These are phyloP conservation scores for Melitaea athalia DNA, from an alignment of 2,888 invertebrate species.

Conservation along the genomic window DNA sequence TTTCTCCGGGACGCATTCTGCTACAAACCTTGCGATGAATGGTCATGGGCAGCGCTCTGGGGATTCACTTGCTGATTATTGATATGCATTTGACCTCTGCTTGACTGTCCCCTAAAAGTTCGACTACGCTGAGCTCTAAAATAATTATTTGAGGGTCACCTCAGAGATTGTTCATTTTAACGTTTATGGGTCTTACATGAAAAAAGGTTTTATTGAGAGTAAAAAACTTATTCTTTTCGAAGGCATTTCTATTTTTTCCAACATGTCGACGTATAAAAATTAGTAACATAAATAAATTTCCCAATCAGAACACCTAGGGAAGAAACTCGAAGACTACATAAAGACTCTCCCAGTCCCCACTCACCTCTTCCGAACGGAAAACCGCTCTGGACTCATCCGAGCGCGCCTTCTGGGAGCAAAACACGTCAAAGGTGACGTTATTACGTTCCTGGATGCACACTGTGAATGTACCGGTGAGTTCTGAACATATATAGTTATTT, in stretches of 20 bases:
- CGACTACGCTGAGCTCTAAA: too few species aligned
- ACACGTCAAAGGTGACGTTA: conserved; percentile 94
- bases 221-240: too few species aligned
- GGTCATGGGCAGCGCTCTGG: too few species aligned
- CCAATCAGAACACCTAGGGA: conserved; percentile 90
- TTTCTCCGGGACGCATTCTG: too few species aligned
- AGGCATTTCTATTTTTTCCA: background rate
- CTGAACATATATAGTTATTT: background rate
- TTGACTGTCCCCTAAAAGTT: too few species aligned
- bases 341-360: conserved; percentile 92
- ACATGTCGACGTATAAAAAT: background rate
- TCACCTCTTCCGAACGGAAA: conserved; percentile 93
- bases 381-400: conserved; percentile 97
- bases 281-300: background rate
- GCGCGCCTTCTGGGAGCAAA: conserved; percentile 97
- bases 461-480: conserved; percentile 91
- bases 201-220: too few species aligned
- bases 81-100: too few species aligned
- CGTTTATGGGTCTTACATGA: too few species aligned
- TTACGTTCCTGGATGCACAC: conserved; percentile 98
- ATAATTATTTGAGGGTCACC: too few species aligned
- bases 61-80: too few species aligned
- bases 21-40: too few species aligned
- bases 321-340: conserved; percentile 94
- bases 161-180: too few species aligned